Percentiles rank a stretch among this genome's conserved stretches.
phyloP scores from a whole-genome alignment of 2,797 vertebrate genomes.

The Neoniphon sammara region DNA sequence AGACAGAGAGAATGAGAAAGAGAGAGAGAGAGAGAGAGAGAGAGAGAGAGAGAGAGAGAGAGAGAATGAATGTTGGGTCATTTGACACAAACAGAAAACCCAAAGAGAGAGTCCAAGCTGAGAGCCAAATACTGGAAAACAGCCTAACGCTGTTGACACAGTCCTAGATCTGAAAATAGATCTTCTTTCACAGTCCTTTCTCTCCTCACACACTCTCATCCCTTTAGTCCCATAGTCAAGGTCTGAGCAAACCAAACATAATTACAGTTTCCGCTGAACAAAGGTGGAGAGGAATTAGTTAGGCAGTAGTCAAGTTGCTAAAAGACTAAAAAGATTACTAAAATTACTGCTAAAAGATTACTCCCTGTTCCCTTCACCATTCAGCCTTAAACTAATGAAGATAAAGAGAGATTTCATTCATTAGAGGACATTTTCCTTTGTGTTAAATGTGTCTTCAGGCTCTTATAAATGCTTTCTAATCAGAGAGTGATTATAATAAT shows the following conservation, averaged over 20 bases:
- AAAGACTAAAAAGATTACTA: too few relatives aligned
- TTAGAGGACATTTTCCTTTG: slow-evolving; percentile 51
- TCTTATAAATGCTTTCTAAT: slow-evolving; percentile 42
- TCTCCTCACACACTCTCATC: slow-evolving; percentile 18
- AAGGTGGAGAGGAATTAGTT: slow-evolving; percentile 47
- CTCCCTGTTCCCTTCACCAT: slow-evolving; percentile 44
- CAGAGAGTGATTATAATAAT: slow-evolving; percentile 36
- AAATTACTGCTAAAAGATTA: slow-evolving; percentile 37
- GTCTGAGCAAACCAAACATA: too few relatives aligned
- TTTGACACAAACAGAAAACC: not conserved
- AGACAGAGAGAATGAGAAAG: slow-evolving; percentile 1
- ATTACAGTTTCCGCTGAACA: slow-evolving; percentile 46
- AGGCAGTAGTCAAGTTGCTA: slow-evolving; percentile 41
- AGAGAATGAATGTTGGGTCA: not conserved
- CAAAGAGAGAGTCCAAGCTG: slow-evolving; percentile 11
- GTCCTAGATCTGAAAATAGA: slow-evolving; percentile 39
- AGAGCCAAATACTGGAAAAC: not conserved
- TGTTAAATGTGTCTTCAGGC: slow-evolving; percentile 39
- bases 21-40: slow-evolving; percentile 18
- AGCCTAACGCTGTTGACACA: slow-evolving; percentile 11
- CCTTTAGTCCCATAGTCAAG: slow-evolving; percentile 26
- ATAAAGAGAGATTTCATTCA: slow-evolving; percentile 57
- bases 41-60: slow-evolving; percentile 6
- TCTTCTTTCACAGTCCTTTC: too few relatives aligned
- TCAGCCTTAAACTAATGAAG: slow-evolving; percentile 48